A percentile compares a stretch with the other conserved stretches of the same genome.
These are phyloP conservation scores for Andrena hattorfiana DNA, from an alignment of 2,888 invertebrate species.

Conservation along the genomic window DNA sequence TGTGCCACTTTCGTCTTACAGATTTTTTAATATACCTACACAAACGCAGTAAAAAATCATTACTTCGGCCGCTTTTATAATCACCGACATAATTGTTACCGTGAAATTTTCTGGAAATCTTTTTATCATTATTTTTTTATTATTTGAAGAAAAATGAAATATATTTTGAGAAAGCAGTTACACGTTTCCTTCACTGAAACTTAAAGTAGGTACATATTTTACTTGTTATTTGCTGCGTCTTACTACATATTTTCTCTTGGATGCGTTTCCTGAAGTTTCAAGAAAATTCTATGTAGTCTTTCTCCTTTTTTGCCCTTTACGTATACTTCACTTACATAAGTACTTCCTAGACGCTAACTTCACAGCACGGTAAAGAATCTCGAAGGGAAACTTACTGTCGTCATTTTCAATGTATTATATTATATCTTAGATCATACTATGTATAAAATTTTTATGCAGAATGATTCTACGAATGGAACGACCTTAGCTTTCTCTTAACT, in stretches of 20 bases:
- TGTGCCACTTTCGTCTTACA: too few relatives aligned
- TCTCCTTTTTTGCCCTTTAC: neutral
- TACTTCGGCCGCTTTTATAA: too few relatives aligned
- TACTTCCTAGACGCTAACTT: neutral
- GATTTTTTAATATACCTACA: too few relatives aligned
- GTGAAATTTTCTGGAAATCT: neutral
- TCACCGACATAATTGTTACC: too few relatives aligned
- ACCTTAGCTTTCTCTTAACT: too few relatives aligned
- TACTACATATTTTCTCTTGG: neutral
- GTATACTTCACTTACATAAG: neutral
- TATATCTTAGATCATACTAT: neutral
- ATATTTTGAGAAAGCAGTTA: neutral
- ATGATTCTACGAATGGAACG: neutral
- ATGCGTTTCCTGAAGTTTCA: neutral
- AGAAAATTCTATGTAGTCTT: neutral
- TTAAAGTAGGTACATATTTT: neutral
- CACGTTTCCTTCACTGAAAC: neutral
- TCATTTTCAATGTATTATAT: neutral
- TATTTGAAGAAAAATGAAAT: neutral
- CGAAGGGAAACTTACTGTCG: neutral
- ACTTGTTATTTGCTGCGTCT: neutral
- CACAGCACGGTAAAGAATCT: neutral
- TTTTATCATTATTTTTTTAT: too few relatives aligned
- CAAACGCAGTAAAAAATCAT: too few relatives aligned
- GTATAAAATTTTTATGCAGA: neutral